Evolutionary conservation across 2,797 vertebrate species (phyloP).

Genomic region (Lepidocolaptes lacrymiger): DNA sequence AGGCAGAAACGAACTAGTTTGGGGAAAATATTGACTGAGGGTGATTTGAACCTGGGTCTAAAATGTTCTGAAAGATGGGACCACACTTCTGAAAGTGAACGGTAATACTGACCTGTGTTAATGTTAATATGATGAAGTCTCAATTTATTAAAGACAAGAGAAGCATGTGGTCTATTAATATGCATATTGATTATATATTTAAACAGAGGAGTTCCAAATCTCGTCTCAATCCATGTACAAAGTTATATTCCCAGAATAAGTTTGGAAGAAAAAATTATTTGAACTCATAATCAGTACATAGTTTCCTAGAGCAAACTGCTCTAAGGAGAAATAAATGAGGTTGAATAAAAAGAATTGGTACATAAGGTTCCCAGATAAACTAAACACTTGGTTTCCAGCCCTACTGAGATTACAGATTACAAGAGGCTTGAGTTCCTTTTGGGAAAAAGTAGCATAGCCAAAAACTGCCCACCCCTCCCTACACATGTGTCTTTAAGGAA

Average conservation of each 20-base stretch:
- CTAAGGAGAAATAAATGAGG: not conserved
- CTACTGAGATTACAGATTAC: not conserved
- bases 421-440: not conserved
- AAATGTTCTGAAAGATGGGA: not conserved
- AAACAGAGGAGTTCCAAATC: not conserved
- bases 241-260: not conserved
- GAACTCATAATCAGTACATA: not conserved
- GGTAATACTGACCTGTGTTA: not conserved
- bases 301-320: not conserved
- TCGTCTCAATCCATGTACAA: not conserved
- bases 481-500: conserved; percentile 22
- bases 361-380: not conserved
- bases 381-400: not conserved
- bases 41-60: not conserved
- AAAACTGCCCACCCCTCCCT: conserved; percentile 10
- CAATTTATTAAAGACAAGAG: not conserved
- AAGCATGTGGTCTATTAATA: not conserved
- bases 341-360: not conserved
- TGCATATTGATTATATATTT: not conserved
- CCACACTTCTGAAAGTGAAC: not conserved
- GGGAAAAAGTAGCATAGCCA: not conserved
- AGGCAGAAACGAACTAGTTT: not conserved
- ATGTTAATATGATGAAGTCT: not conserved
- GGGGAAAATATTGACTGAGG: not conserved
- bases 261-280: not conserved